Evolutionary conservation across 2,113 vertebrate genomes (phyloP), one percentile per base, ranked within the genome.

Genomic region (Engystomops pustulosus): DNA sequence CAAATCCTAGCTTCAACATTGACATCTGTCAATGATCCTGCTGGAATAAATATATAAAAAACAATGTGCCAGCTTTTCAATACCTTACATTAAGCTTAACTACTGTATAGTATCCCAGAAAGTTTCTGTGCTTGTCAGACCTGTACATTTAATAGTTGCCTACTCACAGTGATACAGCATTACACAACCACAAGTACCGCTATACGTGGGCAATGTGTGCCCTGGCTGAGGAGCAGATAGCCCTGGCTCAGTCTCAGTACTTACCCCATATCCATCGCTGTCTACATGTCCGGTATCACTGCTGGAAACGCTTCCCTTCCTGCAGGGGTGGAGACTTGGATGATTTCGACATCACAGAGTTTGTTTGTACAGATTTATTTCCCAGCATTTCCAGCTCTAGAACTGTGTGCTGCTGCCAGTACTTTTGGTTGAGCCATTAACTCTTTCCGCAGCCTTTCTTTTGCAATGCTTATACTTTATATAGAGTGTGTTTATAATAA

Each of bases 291-390:
- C 36, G 34, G 34, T 20, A 3, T 70, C 45, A 49, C 14, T 49
- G 34, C 45, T 72, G 49, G n/a, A 71, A 44, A 41, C 58, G 44
- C 65, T 71, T 55, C 14, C 70, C 36, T 81, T 81, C 67, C 80
- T 71, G 49, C 4, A 38, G 18, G 49, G 79, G 79, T 71, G 78
- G 80, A 81, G 80, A 44, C 18, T 20, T 30, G 53, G 68, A 3
- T 20, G 23, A 81, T 81, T 81, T 81, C 80, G n/a, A 71, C 47
- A 81, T 81, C 80, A 17, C 45, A 27, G 20, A 58, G 4, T 47
- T 12, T 58, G 80, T 81, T 81, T 81, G 80, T 58, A 44, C 67
- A 81, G 80, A 53, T 41, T 34, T 18, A 53, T 53, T 81, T 81
- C 80, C 80, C 80, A 58, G 80, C 80, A 81, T 9, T 53, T 80